Conservation (phyloP, 2,113 vertebrate genomes). For the Trichechus manatus region DNA sequence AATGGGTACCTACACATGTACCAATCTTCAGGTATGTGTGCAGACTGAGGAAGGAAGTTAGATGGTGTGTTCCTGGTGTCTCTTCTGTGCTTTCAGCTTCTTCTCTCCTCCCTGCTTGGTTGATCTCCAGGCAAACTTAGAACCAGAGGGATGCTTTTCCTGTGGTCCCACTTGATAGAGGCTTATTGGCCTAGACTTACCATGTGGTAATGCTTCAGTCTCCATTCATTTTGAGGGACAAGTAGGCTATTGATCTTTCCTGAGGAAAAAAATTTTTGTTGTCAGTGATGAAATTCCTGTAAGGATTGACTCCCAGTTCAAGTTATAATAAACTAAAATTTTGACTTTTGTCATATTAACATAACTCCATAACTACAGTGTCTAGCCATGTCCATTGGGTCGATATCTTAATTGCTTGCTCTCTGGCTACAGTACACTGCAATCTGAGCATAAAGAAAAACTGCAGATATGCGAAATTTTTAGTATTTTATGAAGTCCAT, state of each 20-base stretch:
- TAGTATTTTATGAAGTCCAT: neutral
- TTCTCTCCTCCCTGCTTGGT: neutral
- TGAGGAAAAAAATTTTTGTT: conserved; percentile 7
- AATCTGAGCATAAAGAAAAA: neutral
- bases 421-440: neutral
- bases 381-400: neutral
- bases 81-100: neutral
- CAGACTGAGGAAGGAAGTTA: neutral
- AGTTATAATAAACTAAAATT: conserved; percentile 12
- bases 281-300: conserved; percentile 9
- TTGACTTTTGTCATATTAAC: neutral
- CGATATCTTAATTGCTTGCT: conserved; percentile 4
- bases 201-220: neutral
- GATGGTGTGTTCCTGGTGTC: neutral
- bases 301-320: neutral
- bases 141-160: neutral
- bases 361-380: neutral
- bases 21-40: neutral
- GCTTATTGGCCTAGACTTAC: neutral
- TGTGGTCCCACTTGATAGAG: neutral
- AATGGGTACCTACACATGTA: neutral
- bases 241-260: neutral
- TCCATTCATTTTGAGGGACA: neutral
- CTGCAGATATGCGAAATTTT: neutral
- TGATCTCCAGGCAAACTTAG: neutral